Evolutionary conservation across 2,113 vertebrate genomes (phyloP), one percentile per base, ranked within the genome.

Genomic region (Istiophorus platypterus): DNA sequence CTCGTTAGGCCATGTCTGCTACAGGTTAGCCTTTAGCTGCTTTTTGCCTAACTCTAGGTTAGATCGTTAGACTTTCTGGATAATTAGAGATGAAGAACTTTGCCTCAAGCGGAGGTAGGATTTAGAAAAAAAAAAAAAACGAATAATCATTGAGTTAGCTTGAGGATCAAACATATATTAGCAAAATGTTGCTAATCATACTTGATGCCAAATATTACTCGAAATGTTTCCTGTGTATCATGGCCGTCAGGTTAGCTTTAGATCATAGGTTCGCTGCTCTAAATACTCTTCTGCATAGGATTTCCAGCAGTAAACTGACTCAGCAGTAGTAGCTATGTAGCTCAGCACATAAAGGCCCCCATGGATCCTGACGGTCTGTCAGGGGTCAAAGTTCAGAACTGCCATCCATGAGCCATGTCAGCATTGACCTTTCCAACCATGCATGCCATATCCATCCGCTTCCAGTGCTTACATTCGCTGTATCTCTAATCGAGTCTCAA

Each of bases 381-480:
- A 42, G 81, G 85, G 89, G 85, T 89, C 87, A 74, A 47, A 81
- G 59, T 78, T 91, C 79, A 92, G 82, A 90, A 85, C 86, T 83
- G 89, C 92, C 91, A 88, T 93, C 90, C 92, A 94, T 92, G 81
- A 92, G 88, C 89, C 92, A 92, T 92, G 81, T 88, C 80, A 91
- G 83, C 88, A 88, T 90, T 81, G 84, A 89, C 85, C 88, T 88
- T 75, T 81, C 82, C 72, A 85, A 86, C 78, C 92, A 92, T 91
- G 89, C 93, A 90, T 91, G 91, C 83, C 90, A 93, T 78, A 85
- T 82, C 84, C 93, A 92, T 93, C 85, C 39, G 86, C 92, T 88
- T 93, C 90, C 90, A 89, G 83, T 73, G 76, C 91, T 89, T 82
- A 72, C 89, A 86, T 87, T 62, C 13, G 26, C 82, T 82, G 26